phyloP scores from a whole-genome alignment of 2,113 vertebrate genomes.

The Abramis brama region DNA sequence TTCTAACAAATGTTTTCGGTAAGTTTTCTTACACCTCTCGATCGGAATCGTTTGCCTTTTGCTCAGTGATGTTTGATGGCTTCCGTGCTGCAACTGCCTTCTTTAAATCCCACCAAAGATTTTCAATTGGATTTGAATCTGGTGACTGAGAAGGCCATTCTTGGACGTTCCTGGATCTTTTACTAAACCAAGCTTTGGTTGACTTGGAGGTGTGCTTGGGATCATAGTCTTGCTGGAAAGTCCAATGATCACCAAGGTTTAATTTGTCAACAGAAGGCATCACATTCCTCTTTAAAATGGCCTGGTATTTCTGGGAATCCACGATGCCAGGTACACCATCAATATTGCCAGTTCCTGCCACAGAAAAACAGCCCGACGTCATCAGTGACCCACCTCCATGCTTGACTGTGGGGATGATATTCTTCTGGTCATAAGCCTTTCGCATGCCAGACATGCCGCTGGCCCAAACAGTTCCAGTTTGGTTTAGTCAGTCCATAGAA shows the following conservation, averaged over 20 bases:
- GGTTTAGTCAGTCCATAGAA: too few species aligned
- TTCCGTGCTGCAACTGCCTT: background rate
- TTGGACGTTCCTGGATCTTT: background rate
- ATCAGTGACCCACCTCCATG: too few species aligned
- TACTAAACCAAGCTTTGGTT: background rate
- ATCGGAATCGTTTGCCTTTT: background rate
- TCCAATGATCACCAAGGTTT: background rate
- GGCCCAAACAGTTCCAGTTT: too few species aligned
- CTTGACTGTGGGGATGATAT: too few species aligned
- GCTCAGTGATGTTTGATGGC: background rate
- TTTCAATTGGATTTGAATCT: background rate
- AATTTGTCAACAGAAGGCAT: background rate
- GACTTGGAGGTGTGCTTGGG: background rate
- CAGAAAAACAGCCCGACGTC: too few species aligned
- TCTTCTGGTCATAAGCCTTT: too few species aligned
- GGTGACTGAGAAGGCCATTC: conserved; percentile 5
- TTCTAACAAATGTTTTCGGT: too few species aligned
- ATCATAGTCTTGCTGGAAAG: background rate
- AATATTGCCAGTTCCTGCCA: too few species aligned
- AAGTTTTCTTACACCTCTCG: background rate
- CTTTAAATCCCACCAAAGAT: background rate
- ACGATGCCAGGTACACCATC: too few species aligned
- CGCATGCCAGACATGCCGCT: too few species aligned
- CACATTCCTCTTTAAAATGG: background rate
- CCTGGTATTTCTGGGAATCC: too few species aligned